phyloP scores from a whole-genome alignment of 2,113 vertebrate genomes.

The Brienomyrus longianalis region DNA sequence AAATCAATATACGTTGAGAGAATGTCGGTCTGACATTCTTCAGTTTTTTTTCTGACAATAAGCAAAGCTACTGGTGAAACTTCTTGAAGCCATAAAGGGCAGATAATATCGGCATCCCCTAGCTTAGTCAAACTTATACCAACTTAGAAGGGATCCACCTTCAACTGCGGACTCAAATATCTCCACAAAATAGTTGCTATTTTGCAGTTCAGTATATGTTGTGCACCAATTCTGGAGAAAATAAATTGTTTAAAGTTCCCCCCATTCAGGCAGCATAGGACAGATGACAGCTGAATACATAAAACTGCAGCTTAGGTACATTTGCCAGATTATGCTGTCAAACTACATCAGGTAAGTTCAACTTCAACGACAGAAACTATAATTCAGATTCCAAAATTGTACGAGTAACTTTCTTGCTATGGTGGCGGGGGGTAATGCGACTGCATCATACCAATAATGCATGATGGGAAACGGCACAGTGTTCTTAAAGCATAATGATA shows the following conservation, averaged over 20 bases:
- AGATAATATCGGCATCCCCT: background rate
- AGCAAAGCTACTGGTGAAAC: background rate
- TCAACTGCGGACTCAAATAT: background rate
- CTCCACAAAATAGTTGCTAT: background rate
- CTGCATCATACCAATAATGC: background rate
- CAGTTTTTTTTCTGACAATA: conserved; percentile 11
- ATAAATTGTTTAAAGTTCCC: background rate
- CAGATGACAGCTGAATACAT: background rate
- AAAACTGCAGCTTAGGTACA: background rate
- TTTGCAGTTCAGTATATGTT: background rate
- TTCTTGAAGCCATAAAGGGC: background rate
- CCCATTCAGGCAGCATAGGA: background rate
- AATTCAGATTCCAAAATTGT: background rate
- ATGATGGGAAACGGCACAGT: background rate
- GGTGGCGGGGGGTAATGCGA: background rate
- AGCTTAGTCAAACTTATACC: background rate
- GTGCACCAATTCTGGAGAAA: background rate
- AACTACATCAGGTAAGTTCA: background rate
- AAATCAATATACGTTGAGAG: conserved; percentile 3
- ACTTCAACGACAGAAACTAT: background rate
- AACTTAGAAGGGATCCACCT: background rate
- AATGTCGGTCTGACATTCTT: conserved; percentile 10
- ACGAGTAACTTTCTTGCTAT: background rate
- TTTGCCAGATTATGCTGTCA: background rate
- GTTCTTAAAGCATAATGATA: background rate